These are phyloP conservation scores for Eupleurogrammus muticus DNA, from an alignment of 2,797 vertebrate species.

Conservation along the genomic window DNA sequence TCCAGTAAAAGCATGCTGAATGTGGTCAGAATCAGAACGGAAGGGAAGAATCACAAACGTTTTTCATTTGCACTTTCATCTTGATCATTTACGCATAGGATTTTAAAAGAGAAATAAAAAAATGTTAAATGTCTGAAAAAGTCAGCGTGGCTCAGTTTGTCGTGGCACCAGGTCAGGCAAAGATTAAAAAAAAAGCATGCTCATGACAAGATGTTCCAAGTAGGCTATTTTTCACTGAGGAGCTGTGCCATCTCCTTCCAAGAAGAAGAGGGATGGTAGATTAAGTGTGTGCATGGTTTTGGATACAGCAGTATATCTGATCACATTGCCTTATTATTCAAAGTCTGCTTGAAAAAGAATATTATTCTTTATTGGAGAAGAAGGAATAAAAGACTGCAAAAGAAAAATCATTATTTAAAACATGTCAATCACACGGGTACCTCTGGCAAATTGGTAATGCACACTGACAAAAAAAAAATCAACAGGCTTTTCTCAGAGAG, in stretches of 20 bases:
- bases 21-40: constrained; percentile 38
- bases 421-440: not conserved
- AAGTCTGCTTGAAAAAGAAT: constrained; percentile 1
- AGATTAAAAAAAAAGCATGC: not conserved
- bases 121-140: not conserved
- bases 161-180: not conserved
- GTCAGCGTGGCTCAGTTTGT: not conserved
- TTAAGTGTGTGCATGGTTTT: constrained; percentile 34
- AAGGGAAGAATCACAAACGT: constrained; percentile 8
- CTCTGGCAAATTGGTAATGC: not conserved
- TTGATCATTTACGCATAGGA: not conserved
- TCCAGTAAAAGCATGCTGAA: constrained; percentile 37
- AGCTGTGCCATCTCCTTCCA: constrained; percentile 17
- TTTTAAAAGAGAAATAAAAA: not conserved
- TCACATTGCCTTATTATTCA: not conserved
- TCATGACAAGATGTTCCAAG: not conserved
- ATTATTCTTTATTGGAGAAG: not conserved
- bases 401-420: not conserved
- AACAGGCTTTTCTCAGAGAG: constrained; percentile 16
- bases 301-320: constrained; percentile 3
- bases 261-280: constrained; percentile 2
- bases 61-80: constrained; percentile 17
- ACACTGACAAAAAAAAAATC: not conserved
- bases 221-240: not conserved
- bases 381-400: constrained; percentile 1